Evolutionary conservation across 2,113 vertebrate genomes (phyloP).

Genomic region (Galeopterus variegatus): DNA sequence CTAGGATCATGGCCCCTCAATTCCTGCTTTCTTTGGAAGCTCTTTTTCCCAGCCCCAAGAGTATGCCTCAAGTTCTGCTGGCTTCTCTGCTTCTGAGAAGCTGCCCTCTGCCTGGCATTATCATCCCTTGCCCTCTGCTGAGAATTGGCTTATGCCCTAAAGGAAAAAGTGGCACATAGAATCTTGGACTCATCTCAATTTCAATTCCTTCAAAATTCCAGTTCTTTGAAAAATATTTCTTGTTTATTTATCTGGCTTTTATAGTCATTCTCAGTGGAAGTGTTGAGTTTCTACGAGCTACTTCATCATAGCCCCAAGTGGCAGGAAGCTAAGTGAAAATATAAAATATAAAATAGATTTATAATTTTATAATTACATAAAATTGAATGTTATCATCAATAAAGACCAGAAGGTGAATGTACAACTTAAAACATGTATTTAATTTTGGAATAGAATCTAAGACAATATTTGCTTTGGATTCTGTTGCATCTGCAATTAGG

Average conservation of each 20-base stretch:
- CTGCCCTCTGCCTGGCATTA: background rate
- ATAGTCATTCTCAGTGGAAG: background rate
- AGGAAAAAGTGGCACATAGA: background rate
- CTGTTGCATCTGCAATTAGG: background rate
- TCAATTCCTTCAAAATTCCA: background rate
- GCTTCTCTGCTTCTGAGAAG: background rate
- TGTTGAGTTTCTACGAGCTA: background rate
- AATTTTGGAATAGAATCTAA: slow-evolving; percentile 30
- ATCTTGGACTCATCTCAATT: background rate
- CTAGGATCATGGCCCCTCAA: background rate
- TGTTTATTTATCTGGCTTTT: background rate
- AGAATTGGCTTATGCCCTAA: background rate
- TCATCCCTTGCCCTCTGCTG: background rate
- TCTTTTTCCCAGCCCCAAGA: background rate
- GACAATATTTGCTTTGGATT: slow-evolving; percentile 26
- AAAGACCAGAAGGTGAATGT: slow-evolving; percentile 39
- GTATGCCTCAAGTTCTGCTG: background rate
- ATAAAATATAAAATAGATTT: slow-evolving; percentile 25
- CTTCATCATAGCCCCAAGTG: background rate
- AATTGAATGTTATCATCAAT: slow-evolving; percentile 12
- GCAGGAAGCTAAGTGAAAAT: background rate
- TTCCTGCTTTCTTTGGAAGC: background rate
- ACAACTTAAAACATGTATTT: slow-evolving; percentile 47
- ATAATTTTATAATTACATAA: slow-evolving; percentile 18
- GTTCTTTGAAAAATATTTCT: background rate